Evolutionary conservation across 2,113 vertebrate genomes (phyloP).

Genomic region (Acanthochromis polyacanthus): DNA sequence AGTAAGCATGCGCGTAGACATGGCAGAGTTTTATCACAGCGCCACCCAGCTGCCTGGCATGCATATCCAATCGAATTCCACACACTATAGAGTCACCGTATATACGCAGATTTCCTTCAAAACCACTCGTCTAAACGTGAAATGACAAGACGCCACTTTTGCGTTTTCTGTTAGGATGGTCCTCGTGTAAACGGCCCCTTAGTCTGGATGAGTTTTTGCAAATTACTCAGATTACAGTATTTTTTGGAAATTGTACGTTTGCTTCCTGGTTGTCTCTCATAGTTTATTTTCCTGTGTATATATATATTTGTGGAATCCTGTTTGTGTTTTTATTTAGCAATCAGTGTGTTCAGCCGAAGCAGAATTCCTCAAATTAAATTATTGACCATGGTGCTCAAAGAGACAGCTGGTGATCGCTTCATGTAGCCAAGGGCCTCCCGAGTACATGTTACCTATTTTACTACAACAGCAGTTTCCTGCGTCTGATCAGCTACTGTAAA

Average conservation of each 20-base stretch:
- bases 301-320: slow-evolving; percentile 13
- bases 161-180: too few relatives aligned
- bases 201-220: slow-evolving; percentile 17
- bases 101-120: too few relatives aligned
- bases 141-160: too few relatives aligned
- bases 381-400: slow-evolving; percentile 40
- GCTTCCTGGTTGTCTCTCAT: not conserved
- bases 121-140: too few relatives aligned
- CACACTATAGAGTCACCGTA: too few relatives aligned
- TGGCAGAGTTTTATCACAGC: too few relatives aligned
- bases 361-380: slow-evolving; percentile 69
- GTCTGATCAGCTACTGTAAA: slow-evolving; percentile 39
- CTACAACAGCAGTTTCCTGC: slow-evolving; percentile 23
- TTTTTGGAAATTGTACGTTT: not conserved
- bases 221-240: slow-evolving; percentile 8
- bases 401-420: slow-evolving; percentile 63
- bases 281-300: not conserved
- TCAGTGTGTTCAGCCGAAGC: slow-evolving; percentile 50
- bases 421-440: slow-evolving; percentile 59
- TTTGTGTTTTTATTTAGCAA: slow-evolving; percentile 77
- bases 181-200: too few relatives aligned
- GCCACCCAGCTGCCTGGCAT: too few relatives aligned
- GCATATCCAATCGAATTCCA: too few relatives aligned
- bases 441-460: slow-evolving; percentile 51
- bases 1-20: too few relatives aligned